Evolutionary conservation across 2,888 invertebrate species (phyloP), one percentile per base, ranked within the genome.

Genomic region (Megastigmus dorsalis): DNA sequence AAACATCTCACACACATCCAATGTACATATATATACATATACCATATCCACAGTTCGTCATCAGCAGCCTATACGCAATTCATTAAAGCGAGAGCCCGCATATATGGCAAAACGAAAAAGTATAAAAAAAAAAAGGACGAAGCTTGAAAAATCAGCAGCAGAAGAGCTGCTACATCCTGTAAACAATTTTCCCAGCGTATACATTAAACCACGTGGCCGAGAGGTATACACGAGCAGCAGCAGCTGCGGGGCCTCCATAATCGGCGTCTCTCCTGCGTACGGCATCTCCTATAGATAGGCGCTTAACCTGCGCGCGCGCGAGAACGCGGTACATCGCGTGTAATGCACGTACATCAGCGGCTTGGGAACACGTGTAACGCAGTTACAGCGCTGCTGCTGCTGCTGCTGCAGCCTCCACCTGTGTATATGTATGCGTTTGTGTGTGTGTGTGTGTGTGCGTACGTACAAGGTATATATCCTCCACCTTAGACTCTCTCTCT

Each of bases 161-260:
- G 50, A 36, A 50, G 1, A 50, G 13, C 13, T 7, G 5, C 13
- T 6, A 30, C 7, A 13, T 3, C 4, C n/a, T 1, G 45, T n/a
- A 45, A 18, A 6, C 10, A 50, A 38, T 28, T 50, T 65, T n/a
- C 52, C 1, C 36, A 23, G 15, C n/a, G 15, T 7, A 30, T 33
- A 20, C 7, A 18, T 33, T 20, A 18, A 13, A 7, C n/a, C n/a
- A 9, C 15, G 0, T 6, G 23, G 15, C n/a, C 10, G 45, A 5
- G 23, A 52, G 30, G 13, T n/a, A n/a, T n/a, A 18, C n/a, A 45
- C 60, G 20, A 30, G 45, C 30, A 62, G 48, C 36, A 36, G 23
- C 52, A 38, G 65, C 52, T 52, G 52, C 28, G 33, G 30, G 52
- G 65, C 65, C 30, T 38, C 52, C 23, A 13, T 28, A 52, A 38